Evolutionary conservation across 2,113 vertebrate species (phyloP), one percentile per base, ranked within the genome.

Genomic region (Pardalotus punctatus): DNA sequence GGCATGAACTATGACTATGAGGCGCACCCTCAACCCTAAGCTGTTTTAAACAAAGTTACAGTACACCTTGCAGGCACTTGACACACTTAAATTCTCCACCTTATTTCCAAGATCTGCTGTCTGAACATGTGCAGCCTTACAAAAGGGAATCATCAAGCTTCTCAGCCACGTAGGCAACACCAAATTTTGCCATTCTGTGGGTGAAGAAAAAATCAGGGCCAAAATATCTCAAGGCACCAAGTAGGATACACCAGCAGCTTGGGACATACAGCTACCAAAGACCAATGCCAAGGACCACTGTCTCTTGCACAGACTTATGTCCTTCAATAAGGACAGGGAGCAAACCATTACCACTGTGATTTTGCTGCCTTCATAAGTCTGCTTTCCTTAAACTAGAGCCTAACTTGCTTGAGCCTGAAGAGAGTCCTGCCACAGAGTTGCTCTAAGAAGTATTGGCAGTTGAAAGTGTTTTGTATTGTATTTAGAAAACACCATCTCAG

Each of bases 1-100:
- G 93, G 82, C 72, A 94, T 86, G 88, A 95, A 70, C 76, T 14
- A 0, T 64, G 66, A 88, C 67, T 86, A 20, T 29, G 43, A 92
- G 88, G 67, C 76, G 51, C 77, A 71, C 40, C 62, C 61, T 60
- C 31, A 86, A 62, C 43, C 54, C 40, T 67, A 86, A 78, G 64
- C 57, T 40, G 25, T 53, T 16, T 83, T 64, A 82, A 79, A 67
- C 42, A 35, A 80, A 95, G 74, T 54, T 91, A 69, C 61, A 60
- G 57, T 73, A 91, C 86, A 86, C 72, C 92, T 94, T 88, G 61
- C 69, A 93, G 82, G 57, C 80, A 56, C 82, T 84, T 83, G 50
- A 87, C 71, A 82, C 58, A 40, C 35, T 83, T 47, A 54, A 4
- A 54, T 81, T 85, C 81, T 79, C 53, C 61, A 57, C 31, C 45